Evolutionary conservation across 2,113 vertebrate genomes (phyloP), one percentile per base, ranked within the genome.

Genomic region (Heloderma charlesbogerti): DNA sequence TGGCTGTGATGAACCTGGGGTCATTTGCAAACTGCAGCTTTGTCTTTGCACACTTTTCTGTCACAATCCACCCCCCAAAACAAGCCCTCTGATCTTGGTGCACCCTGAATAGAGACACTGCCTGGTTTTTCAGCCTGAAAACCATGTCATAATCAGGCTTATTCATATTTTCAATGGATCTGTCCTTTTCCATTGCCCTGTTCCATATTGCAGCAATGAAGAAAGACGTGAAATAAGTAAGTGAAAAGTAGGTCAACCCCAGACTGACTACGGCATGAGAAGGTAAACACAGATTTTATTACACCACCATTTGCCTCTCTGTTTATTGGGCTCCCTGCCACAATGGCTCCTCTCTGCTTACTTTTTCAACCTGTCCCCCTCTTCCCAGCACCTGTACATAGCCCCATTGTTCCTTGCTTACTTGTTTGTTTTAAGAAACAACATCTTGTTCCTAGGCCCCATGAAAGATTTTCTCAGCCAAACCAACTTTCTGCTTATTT

Each of bases 191-290:
- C 63, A 93, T 90, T 87, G 80, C 43, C 54, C 82, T 13, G 0
- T 91, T 95, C 31, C 79, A 48, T 93, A 93, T 84, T 57, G 13
- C 88, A 31, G 8, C 34, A 90, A 0, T 6, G 34, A 94, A 94
- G 94, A 91, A 85, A 67, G 45, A 77, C 69, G 74, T 34, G 22
- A 90, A 95, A 82, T 9, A 54, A 91, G 92, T 80, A 51, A 90
- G 92, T 74, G 4, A 34, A 89, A 93, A 37, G 5, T 79, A 60
- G 89, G 83, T 90, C 89, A 90, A 8, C 60, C 34, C 79, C 40
- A 86, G 34, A 79, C 60, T 43, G 74, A 69, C n/a, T 69, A 29
- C 15, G 31, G 45, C 83, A 79, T 54, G n/a, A 63, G 37, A 40
- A 69, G 60, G 27, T 66, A 69, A 51, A 79, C 20, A 67, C 82